phyloP scores from a whole-genome alignment of 2,797 vertebrate species.

The Trematomus bernacchii region DNA sequence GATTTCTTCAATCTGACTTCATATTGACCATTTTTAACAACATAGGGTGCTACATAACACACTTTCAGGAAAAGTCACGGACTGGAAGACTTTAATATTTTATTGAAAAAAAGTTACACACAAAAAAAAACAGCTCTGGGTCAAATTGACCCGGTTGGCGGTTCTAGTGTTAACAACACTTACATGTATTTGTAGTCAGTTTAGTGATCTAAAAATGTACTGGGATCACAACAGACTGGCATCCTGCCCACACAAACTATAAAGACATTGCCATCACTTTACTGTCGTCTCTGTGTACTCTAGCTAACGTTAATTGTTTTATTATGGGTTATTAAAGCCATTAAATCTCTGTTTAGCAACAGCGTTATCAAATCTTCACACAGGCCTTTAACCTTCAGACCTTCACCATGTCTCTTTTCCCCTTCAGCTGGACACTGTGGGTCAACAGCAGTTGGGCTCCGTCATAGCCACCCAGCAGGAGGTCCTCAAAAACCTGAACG shows the following conservation, averaged over 20 bases:
- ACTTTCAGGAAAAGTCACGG: too few relatives aligned
- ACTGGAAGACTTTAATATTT: too few relatives aligned
- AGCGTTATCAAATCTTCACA: conserved; percentile 6
- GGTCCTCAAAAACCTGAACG: conserved; percentile 90
- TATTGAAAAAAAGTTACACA: too few relatives aligned
- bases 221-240: not conserved
- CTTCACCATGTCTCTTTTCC: not conserved
- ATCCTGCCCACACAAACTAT: not conserved
- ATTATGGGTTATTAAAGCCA: conserved; percentile 11
- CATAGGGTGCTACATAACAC: too few relatives aligned
- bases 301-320: not conserved
- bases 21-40: too few relatives aligned
- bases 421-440: conserved; percentile 75
- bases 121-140: too few relatives aligned
- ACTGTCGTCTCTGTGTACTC: not conserved
- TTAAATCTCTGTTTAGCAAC: conserved; percentile 6
- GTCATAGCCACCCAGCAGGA: conserved; percentile 91
- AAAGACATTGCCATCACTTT: not conserved
- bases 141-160: too few relatives aligned
- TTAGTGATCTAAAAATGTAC: not conserved
- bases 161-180: too few relatives aligned
- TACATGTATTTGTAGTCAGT: not conserved
- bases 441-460: conserved; percentile 87
- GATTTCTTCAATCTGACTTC: too few relatives aligned
- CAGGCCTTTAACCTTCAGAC: not conserved